Base-by-base conservation (phyloP, 2,113 vertebrate genomes). In the Carlito syrichta region DNA sequence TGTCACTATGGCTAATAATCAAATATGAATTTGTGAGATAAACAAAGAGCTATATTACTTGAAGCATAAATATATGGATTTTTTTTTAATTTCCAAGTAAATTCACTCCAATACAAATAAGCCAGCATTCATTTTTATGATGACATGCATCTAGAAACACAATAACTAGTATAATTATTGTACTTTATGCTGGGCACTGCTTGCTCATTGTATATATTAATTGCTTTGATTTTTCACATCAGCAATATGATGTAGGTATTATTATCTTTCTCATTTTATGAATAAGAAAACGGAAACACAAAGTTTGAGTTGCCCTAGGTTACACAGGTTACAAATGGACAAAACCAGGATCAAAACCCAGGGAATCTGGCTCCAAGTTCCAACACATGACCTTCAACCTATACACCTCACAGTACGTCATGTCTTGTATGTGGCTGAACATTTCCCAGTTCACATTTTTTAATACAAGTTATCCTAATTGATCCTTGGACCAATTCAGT, bases 1-100 rank as follows among this genome's bases (percentile, higher is more conserved):
- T 74, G 22, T 74, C 68, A 94, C 58, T 96, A 79, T 40, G 30
- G 27, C 35, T 78, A 63, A 83, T 30, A 83, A 74, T 79, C 54
- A 95, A 93, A 91, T 32, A 76, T 13, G 11, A 82, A 23, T 84
- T 89, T 86, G 25, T 89, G 89, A 82, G 4, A 73, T 89, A 74
- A 91, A 85, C 48, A 94, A 90, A 95, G 68, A 62, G 16, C 20
- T 89, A 78, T n/a, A 74, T 25, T 87, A 56, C 58, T 95, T 84
- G 52, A 91, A 84, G 54, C 11, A 91, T 78, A 85, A 68, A 78
- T 74, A 63, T 7, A 2, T 76, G 6, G 16, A 50, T 85, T 58
- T 87, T 50, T 66, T 43, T 54, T 4, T 1, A 89, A 86, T 81
- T 68, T 83, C 77, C 32, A 77, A 54, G 48, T 85, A 86, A n/a